Conservation (phyloP, 2,888 invertebrate genomes). For the Metacarcinus magister region DNA sequence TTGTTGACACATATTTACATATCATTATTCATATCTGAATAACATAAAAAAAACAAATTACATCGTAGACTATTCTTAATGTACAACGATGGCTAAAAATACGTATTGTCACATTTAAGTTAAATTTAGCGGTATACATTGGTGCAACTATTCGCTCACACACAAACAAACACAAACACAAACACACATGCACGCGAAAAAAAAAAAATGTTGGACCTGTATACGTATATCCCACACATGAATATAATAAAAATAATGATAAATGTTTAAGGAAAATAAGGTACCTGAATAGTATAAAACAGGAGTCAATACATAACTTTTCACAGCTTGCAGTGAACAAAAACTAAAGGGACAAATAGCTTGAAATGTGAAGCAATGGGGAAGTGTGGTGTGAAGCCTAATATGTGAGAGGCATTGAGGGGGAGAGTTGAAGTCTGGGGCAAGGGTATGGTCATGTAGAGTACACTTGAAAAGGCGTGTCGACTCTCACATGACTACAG, state of each 20-base stretch:
- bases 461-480: background rate
- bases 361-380: background rate
- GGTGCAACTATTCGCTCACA: no score
- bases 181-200: no score
- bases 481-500: background rate
- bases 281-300: background rate
- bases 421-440: background rate
- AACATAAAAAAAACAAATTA: background rate
- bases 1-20: constrained; percentile 4
- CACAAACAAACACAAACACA: no score
- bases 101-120: constrained; percentile 19
- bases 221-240: background rate
- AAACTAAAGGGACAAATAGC: background rate
- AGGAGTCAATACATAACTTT: background rate
- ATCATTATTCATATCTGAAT: background rate
- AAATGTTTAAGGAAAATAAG: background rate
- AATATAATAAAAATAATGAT: background rate
- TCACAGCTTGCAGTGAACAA: background rate
- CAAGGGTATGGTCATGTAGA: background rate
- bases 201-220: background rate
- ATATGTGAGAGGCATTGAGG: background rate
- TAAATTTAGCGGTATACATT: background rate
- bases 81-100: background rate
- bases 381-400: background rate
- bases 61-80: background rate